Conservation (phyloP, 2,113 vertebrate genomes). For the Lepus timidus region DNA sequence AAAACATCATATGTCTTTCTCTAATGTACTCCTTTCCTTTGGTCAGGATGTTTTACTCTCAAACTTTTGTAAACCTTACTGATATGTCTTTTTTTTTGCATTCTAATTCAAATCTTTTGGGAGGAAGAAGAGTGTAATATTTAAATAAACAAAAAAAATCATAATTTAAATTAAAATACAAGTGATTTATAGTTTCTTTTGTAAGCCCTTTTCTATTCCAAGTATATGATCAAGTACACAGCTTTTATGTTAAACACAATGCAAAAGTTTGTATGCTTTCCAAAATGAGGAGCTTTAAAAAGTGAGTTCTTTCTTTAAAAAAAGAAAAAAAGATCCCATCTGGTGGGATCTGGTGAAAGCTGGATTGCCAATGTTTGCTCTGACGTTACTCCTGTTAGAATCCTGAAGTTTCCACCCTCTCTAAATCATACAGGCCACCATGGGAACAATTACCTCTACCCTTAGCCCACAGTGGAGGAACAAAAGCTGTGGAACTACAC, state of each 20-base stretch:
- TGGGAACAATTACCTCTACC: conserved; percentile 60
- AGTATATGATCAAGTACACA: conserved; percentile 25
- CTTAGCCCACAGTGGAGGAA: not conserved
- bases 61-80: not conserved
- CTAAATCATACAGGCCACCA: conserved; percentile 61
- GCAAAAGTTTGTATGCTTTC: conserved; percentile 36
- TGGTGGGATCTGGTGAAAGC: not conserved
- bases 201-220: not conserved
- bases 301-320: not conserved
- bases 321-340: not conserved
- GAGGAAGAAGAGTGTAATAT: not conserved
- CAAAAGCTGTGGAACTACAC: conserved; percentile 61
- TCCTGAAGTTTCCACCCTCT: conserved; percentile 18
- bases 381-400: conserved; percentile 40
- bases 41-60: not conserved
- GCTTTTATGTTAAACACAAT: not conserved
- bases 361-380: conserved; percentile 3
- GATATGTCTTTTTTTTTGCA: not conserved
- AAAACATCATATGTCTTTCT: conserved; percentile 27
- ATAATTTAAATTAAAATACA: conserved; percentile 37
- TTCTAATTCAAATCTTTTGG: conserved; percentile 24
- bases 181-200: not conserved
- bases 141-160: conserved; percentile 45
- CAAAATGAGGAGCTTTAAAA: conserved; percentile 45
- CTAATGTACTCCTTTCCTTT: not conserved